Percentiles rank a stretch among this genome's conserved stretches.
Conservation (phyloP, 2,888 invertebrate species). For the Nemurella pictetii region DNA sequence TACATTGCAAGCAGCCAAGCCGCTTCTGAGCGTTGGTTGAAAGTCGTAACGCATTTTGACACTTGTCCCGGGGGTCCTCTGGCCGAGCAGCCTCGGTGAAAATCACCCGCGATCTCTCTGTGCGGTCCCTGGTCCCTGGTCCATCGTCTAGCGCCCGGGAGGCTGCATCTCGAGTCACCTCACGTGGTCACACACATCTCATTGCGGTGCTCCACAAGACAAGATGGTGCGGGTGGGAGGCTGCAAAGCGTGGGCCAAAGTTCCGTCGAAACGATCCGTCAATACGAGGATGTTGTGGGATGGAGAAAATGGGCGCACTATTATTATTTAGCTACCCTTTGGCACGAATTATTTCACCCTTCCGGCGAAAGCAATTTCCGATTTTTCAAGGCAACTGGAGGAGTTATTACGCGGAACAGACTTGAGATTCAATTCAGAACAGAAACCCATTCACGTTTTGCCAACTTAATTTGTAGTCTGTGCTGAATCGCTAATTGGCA, state of each 20-base stretch:
- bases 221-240: not conserved
- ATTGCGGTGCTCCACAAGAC: no score
- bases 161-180: no score
- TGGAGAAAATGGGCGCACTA: not conserved
- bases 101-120: not conserved
- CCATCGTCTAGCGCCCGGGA: no score
- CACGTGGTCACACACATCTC: no score
- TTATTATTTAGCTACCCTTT: not conserved
- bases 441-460: constrained; percentile 1
- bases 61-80: not conserved
- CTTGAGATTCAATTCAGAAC: not conserved
- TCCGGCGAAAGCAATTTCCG: not conserved
- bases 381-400: not conserved
- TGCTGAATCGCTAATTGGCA: constrained; percentile 27
- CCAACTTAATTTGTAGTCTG: constrained; percentile 13
- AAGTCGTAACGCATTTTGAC: not conserved
- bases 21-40: not conserved
- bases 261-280: no score
- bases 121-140: no score
- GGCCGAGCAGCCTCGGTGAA: not conserved
- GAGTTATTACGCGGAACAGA: not conserved
- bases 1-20: not conserved
- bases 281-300: not conserved
- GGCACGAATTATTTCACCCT: not conserved
- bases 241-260: no score